phyloP scores from a whole-genome alignment of 2,797 vertebrate genomes.

The Threskiornis aethiopicus region DNA sequence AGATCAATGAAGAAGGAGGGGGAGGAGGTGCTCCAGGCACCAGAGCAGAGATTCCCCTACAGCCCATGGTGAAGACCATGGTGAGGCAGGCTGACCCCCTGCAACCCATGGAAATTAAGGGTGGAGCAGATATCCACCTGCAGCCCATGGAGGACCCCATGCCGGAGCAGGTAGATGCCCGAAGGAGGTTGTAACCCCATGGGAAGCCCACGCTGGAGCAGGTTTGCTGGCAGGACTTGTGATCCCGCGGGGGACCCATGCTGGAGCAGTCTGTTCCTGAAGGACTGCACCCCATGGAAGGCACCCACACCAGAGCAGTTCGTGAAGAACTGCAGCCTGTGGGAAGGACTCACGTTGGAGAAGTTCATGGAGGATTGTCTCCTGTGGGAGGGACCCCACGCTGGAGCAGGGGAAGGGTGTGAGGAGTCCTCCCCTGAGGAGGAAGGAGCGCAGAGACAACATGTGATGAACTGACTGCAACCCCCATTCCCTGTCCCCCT shows the following conservation, averaged over 20 bases:
- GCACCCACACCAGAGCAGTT: too few relatives aligned
- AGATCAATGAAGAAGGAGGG: neutral
- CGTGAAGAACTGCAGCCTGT: too few relatives aligned
- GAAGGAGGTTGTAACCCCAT: too few relatives aligned
- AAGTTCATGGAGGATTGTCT: neutral
- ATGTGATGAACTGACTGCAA: neutral
- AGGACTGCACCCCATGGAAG: too few relatives aligned
- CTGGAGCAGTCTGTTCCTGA: too few relatives aligned
- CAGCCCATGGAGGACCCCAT: neutral
- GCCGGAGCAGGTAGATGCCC: too few relatives aligned
- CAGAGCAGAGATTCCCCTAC: neutral
- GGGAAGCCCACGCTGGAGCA: too few relatives aligned
- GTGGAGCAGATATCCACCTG: neutral
- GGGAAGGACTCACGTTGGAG: too few relatives aligned
- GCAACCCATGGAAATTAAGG: neutral
- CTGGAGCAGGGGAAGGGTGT: neutral
- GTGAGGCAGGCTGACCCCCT: neutral
- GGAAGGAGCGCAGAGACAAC: neutral
- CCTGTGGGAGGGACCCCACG: neutral
- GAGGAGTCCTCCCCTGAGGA: neutral
- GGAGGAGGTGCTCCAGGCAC: too few relatives aligned
- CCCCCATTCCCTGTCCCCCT: neutral
- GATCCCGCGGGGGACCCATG: too few relatives aligned
- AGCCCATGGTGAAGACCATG: neutral
- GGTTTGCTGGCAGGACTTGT: too few relatives aligned